These are phyloP conservation scores for Callyntrura sp. DNA, from an alignment of 2,888 invertebrate genomes.

Conservation along the genomic window DNA sequence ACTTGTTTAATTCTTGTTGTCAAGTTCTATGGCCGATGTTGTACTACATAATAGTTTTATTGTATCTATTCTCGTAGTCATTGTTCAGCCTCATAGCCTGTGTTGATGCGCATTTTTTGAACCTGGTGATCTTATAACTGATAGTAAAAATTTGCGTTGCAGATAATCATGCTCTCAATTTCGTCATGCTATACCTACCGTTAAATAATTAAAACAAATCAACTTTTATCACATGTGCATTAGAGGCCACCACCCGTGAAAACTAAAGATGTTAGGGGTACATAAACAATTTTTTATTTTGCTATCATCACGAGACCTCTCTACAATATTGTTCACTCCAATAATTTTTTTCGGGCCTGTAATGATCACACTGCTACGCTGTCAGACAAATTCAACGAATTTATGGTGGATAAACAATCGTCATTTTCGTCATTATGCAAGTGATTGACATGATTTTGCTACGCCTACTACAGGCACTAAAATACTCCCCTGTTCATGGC, in stretches of 20 bases:
- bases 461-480: not conserved
- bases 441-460: not conserved
- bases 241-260: too few species aligned
- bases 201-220: too few species aligned
- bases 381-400: not conserved
- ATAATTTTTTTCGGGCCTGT: slow-evolving; percentile 29
- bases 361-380: not conserved
- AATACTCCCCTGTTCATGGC: too few species aligned
- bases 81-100: not conserved
- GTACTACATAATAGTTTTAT: too few species aligned
- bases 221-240: too few species aligned
- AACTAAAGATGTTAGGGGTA: not conserved
- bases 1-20: too few species aligned
- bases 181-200: too few species aligned
- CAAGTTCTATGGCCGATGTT: too few species aligned
- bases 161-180: too few species aligned
- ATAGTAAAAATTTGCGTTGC: too few species aligned
- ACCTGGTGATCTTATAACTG: too few species aligned
- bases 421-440: not conserved
- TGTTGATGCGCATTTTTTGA: not conserved
- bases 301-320: not conserved
- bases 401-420: not conserved
- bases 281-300: not conserved
- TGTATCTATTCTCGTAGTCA: not conserved
- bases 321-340: not conserved